Base-by-base conservation (phyloP, 2,888 invertebrate species). In the Drosophila lacicola region DNA sequence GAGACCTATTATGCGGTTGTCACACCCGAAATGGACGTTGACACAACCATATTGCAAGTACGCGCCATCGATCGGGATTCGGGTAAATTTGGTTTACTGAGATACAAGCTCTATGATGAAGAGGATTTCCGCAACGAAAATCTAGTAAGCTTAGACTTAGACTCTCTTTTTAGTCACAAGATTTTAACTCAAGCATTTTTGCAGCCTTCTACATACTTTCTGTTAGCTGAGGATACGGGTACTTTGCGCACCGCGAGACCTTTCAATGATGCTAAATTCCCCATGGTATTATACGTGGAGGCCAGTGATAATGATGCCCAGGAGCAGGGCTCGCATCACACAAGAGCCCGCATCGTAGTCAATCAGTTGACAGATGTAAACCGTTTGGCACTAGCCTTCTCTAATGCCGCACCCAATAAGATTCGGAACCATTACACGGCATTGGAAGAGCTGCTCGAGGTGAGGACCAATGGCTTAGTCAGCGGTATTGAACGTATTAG, bases 11-110 rank as follows among this genome's bases (percentile, higher is more conserved):
- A 96, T 86, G 96, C 96, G 0, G 96, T 97, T 0, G 94, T 98
- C 2, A 94, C 96, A 0, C 94, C 94, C 51, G 95, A 95, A 80
- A 95, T 96, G 74, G 94, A 96, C 58, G 93, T 97, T 66, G 95
- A 95, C 10, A 95, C 96, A 4, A 94, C 95, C 39, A 95, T 98
- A 4, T 90, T 96, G 44, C 96, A 97, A 93, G 95, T 98, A 4
- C 95, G 96, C 94, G 98, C 98, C 0, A 95, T 95, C 77, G 98
- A 98, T 92, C 94, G 94, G 76, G 98, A 98, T 90, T 96, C 96
- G 58, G 97, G 97, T 0, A 95, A 95, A 73, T 96, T 94, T 90
- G 98, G 98, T 2, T 95, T 95, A 88, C 93, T 98, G 21, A 95
- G 95, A 74, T 98, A 97, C 91, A 90, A 90, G 42, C 91, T 94